Evolutionary conservation across 2,888 invertebrate genomes (phyloP).

Genomic region (Agrochola macilenta): DNA sequence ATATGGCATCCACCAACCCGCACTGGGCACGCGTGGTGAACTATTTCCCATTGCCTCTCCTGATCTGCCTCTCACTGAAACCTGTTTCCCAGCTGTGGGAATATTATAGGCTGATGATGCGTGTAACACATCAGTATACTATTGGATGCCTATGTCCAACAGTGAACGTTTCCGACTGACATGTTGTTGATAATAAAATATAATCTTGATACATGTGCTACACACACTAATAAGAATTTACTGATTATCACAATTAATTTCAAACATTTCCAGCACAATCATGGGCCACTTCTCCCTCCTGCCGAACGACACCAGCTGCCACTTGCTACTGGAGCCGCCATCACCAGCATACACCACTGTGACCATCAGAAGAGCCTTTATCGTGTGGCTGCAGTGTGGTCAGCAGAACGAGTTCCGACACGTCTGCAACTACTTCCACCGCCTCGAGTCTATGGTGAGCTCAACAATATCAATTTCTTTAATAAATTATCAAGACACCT

Average conservation of each 20-base stretch:
- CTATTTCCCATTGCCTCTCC: background rate
- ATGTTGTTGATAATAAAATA: background rate
- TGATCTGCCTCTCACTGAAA: background rate
- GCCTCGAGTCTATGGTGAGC: conserved; percentile 77
- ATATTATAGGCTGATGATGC: background rate
- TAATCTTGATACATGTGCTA: background rate
- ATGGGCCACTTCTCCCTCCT: conserved; percentile 32
- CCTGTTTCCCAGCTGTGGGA: background rate
- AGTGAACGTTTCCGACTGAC: too few species aligned
- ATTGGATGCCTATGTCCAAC: background rate
- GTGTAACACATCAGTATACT: background rate
- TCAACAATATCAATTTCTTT: background rate
- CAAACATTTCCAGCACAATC: conserved; percentile 8
- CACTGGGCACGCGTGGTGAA: background rate
- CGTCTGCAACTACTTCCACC: conserved; percentile 80
- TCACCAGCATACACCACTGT: conserved; percentile 72
- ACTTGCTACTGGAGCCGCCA: conserved; percentile 73
- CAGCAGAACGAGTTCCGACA: conserved; percentile 76
- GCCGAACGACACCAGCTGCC: conserved; percentile 53
- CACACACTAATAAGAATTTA: background rate
- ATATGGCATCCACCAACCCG: background rate
- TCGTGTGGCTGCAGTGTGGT: conserved; percentile 80
- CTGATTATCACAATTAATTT: background rate
- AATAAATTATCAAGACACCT: background rate
- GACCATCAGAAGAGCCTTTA: conserved; percentile 78